Evolutionary conservation across 1,140 invertebrate species (phyloP), one percentile per base, ranked within the genome.

Genomic region (Pogonomyrmex californicus): DNA sequence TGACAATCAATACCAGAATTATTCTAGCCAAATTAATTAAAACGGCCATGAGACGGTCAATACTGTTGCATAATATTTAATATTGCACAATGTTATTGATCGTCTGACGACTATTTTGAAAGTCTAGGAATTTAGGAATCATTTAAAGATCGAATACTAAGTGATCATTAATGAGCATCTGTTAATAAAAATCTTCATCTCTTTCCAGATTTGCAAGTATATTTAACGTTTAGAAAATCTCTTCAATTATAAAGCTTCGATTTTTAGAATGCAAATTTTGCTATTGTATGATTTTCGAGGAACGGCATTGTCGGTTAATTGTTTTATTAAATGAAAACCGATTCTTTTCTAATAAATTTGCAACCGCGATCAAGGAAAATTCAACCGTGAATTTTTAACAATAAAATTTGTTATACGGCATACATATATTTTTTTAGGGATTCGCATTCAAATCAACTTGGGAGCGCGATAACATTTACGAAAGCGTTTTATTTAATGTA

Each of bases 381-480:
- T 9, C 41, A 71, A 49, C 30, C 68, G 68, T 71, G 49, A 71
- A 71, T 71, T 71, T 71, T 68, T 41, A 68, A 68, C 23, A 68
- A 68, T 68, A 68, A 30, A 68, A 49, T 68, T 68, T 68, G 41
- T 49, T 68, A 30, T 49, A 49, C 5, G 41, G 23, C 12, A 49
- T 68, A 49, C 23, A 23, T 68, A 68, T 68, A 63, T 63, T n/a
- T 65, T 68, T 68, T 68, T 68, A 68, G 41, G 12, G 65, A 49
- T 49, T 47, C 17, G 23, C 41, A 68, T 68, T 68, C n/a, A 68
- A 68, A 68, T 73, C 49, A 51, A 73, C 47, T 73, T 73, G 47
- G 3, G 36, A 38, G 49, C 33, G 47, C 30, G 70, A 51, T 73
- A 51, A 71, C 68, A 51, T 49, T 36, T 54, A 36, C 33, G 17